A percentile compares a stretch with the other conserved stretches of the same genome.
These are phyloP conservation scores for Lysandra coridon DNA, from an alignment of 2,888 invertebrate species.

Conservation along the genomic window DNA sequence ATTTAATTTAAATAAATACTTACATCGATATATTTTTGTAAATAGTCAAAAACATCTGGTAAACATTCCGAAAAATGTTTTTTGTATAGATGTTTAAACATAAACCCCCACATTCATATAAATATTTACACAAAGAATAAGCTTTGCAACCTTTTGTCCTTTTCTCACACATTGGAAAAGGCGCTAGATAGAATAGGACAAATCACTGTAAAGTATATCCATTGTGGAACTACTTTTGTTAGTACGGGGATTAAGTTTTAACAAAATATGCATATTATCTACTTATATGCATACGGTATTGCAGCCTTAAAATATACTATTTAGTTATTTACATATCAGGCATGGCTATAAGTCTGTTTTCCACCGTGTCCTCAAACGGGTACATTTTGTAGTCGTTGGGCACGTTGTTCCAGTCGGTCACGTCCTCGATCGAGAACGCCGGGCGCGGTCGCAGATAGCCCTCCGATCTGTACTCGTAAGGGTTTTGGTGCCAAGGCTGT, in stretches of 20 bases:
- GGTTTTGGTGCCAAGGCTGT: constrained; percentile 48
- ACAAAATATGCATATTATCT: constrained; percentile 32
- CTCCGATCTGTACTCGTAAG: constrained; percentile 44
- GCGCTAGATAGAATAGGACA: not conserved
- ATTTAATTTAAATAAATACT: not conserved
- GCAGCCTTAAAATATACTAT: constrained; percentile 40
- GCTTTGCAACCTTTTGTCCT: not conserved
- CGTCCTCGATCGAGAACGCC: constrained; percentile 49
- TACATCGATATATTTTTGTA: not conserved
- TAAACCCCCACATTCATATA: not conserved
- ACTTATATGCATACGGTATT: constrained; percentile 42
- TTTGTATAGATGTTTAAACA: not conserved
- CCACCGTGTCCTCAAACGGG: constrained; percentile 50
- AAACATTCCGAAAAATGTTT: not conserved
- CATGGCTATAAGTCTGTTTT: constrained; percentile 48
- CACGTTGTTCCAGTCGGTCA: constrained; percentile 51
- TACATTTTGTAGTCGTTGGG: constrained; percentile 54
- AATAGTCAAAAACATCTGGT: not conserved
- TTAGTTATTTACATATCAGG: constrained; percentile 44
- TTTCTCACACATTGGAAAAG: no score
- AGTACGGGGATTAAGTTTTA: not conserved
- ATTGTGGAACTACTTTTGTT: not conserved
- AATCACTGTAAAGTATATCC: not conserved
- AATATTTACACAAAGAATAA: no score
- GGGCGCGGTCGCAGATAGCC: constrained; percentile 45